These are phyloP conservation scores for Eupleurogrammus muticus DNA, from an alignment of 2,797 vertebrate species.

Conservation along the genomic window DNA sequence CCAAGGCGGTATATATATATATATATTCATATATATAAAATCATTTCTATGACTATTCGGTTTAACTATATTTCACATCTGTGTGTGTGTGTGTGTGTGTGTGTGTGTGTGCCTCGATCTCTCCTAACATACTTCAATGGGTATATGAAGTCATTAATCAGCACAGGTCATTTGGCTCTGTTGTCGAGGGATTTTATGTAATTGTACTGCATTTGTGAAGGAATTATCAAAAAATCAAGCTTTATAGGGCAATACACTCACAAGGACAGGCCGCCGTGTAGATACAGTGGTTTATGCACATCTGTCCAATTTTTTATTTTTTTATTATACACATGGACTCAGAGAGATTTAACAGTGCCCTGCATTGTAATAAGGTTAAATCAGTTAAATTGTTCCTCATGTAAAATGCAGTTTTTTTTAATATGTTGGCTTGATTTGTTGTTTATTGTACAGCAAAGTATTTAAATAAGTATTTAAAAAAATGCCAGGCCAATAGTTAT, in stretches of 20 bases:
- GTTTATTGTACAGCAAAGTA: background rate
- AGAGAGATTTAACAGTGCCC: constrained; percentile 62
- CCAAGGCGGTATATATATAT: no score
- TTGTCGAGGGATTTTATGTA: constrained; percentile 24
- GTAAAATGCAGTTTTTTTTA: constrained; percentile 40
- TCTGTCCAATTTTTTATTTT: constrained; percentile 59
- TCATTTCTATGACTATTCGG: constrained; percentile 6
- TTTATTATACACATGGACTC: constrained; percentile 41
- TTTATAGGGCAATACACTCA: constrained; percentile 63
- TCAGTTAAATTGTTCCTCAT: constrained; percentile 58
- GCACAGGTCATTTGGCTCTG: constrained; percentile 1
- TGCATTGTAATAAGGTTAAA: constrained; percentile 71
- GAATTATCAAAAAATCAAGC: constrained; percentile 54
- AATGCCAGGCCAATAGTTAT: background rate
- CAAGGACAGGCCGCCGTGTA: constrained; percentile 46
- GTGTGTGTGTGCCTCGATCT: background rate
- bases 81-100: background rate
- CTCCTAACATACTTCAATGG: background rate
- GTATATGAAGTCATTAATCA: constrained; percentile 10
- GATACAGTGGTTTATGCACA: constrained; percentile 64
- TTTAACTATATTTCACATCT: no score
- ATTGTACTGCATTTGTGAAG: constrained; percentile 30
- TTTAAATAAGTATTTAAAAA: background rate
- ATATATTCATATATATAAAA: no score
- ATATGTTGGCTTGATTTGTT: background rate